Evolutionary conservation across 2,888 invertebrate genomes (phyloP), one percentile per base, ranked within the genome.

Genomic region (Dasypogon diadema): DNA sequence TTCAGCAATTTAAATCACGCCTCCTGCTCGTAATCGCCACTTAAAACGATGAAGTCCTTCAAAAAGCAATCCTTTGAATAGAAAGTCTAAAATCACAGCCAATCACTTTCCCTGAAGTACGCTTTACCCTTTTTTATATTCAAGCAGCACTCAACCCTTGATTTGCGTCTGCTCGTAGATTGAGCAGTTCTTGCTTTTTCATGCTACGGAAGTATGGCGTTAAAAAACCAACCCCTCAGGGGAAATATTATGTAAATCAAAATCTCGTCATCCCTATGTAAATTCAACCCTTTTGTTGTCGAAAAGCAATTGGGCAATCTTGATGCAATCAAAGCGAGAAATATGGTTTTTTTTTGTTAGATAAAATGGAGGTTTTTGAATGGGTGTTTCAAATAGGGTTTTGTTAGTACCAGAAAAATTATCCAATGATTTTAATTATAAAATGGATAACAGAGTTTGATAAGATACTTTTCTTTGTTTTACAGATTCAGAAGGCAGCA

Each of bases 151-250:
- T 26, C 55, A 78, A 78, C 78, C 78, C 77, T 77, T 75, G 75
- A 78, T 77, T 79, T 79, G 78, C 77, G 77, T 79, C 78, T 79
- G 79, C 79, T 79, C 79, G 78, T 75, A 76, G 54, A 30, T 74
- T 48, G 60, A 54, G 56, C 14, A 42, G 8, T 30, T 37, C 18
- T 18, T 65, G 14, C 34, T 14, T 74, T 60, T 51, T 48, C 30
- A n/a, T 70, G 48, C 18, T 16, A 10, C 3, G 10, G 12, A 18
- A 56, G 55, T 4, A 46, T 21, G 10, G 76, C 76, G 77, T 76
- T 79, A 78, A 79, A 79, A 79, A 79, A 78, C 70, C 79, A 78
- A 76, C 79, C 79, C 79, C 79, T 78, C 78, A 78, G 78, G 79
- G 79, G 75, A 76, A 79, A 65, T 73, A 77, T 78, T 79, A 79